Evolutionary conservation across 2,888 invertebrate genomes (phyloP).

Genomic region (Harmothoe impar): DNA sequence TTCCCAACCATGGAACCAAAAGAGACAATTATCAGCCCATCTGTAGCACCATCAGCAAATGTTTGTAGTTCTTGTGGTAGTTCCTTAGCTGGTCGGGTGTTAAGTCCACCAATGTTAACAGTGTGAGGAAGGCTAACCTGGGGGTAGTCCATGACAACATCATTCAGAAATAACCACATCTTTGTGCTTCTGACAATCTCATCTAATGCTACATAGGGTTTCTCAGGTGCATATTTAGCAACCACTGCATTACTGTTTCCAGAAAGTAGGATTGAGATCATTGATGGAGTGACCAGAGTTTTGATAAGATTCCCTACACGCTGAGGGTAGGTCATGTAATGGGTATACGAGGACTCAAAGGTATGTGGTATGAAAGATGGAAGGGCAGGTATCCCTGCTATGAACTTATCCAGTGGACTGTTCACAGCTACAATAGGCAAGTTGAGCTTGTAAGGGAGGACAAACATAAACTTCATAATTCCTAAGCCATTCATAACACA

Average conservation of each 20-base stretch:
- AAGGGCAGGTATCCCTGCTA: conserved; percentile 17
- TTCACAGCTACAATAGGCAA: not conserved
- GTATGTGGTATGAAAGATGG: not conserved
- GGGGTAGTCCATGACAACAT: conserved; percentile 27
- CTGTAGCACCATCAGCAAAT: conserved; percentile 10
- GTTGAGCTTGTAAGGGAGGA: conserved; percentile 20
- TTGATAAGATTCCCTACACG: not conserved
- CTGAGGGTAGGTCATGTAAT: not conserved
- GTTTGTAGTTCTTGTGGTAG: not conserved
- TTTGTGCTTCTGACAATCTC: not conserved
- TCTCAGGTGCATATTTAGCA: conserved; percentile 41
- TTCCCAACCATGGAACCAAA: conserved; percentile 19
- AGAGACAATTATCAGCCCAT: conserved; percentile 43
- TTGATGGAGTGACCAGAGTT: not conserved
- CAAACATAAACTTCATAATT: not conserved
- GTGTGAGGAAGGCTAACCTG: conserved; percentile 12
- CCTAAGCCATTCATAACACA: not conserved
- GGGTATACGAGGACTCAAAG: not conserved
- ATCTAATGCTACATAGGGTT: not conserved
- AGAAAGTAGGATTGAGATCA: not conserved
- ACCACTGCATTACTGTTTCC: not conserved
- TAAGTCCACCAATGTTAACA: conserved; percentile 19
- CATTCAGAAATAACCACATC: conserved; percentile 11
- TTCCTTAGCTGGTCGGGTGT: not conserved
- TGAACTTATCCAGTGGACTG: not conserved